Evolutionary conservation across 2,113 vertebrate genomes (phyloP).

Genomic region (Setophaga coronata): DNA sequence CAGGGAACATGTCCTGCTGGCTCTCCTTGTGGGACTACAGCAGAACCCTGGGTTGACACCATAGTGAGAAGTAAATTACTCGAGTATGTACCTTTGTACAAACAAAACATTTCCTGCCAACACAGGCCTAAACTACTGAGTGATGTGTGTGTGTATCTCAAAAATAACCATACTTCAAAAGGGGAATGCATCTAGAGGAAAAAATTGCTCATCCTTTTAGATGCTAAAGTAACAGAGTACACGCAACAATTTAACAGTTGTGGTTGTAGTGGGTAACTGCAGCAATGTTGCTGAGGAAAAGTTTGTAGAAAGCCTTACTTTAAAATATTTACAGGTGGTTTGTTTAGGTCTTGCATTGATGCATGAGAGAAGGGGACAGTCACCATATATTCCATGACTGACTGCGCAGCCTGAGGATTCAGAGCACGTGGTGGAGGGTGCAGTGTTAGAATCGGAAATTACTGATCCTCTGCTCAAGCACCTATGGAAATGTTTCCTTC

Average conservation of each 20-base stretch:
- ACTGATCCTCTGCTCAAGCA: neutral
- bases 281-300: neutral
- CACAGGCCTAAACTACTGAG: neutral
- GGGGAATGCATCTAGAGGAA: fast-evolving
- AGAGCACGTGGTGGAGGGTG: neutral
- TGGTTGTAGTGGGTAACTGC: neutral
- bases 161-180: neutral
- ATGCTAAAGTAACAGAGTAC: neutral
- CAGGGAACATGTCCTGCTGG: neutral
- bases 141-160: neutral
- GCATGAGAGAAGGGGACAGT: neutral
- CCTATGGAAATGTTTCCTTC: neutral
- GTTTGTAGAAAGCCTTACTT: neutral
- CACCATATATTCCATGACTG: neutral
- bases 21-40: constrained; percentile 5
- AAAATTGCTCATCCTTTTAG: neutral
- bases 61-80: neutral
- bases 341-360: neutral
- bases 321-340: neutral
- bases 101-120: neutral
- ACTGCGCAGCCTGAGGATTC: neutral
- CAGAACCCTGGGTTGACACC: neutral
- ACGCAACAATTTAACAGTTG: neutral
- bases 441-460: neutral
- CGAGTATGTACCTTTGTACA: neutral